A percentile compares a stretch with the other conserved stretches of the same genome.
phyloP scores from a whole-genome alignment of 2,888 invertebrate species.

The Macaria liturata region DNA sequence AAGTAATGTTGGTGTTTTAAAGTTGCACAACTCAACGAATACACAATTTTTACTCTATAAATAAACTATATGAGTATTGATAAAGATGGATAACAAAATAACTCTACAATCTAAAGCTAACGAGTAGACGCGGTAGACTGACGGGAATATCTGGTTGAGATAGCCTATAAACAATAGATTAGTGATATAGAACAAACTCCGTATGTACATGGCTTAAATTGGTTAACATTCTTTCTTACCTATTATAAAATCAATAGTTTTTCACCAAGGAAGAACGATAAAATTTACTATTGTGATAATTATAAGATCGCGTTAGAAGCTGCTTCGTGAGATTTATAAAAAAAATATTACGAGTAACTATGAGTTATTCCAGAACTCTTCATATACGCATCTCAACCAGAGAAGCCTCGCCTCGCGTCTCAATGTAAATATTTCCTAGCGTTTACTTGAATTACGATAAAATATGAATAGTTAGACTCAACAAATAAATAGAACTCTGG shows the following conservation, averaged over 20 bases:
- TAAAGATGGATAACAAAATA: neutral
- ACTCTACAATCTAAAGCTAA: neutral
- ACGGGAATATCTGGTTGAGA: neutral
- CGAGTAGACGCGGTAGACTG: neutral
- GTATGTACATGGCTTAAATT: too few relatives aligned
- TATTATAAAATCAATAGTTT: too few relatives aligned
- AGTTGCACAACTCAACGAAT: slow-evolving; percentile 5
- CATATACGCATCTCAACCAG: slow-evolving; percentile 1
- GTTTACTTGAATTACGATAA: slow-evolving; percentile 29
- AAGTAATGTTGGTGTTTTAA: neutral
- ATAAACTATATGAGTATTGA: neutral
- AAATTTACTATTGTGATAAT: too few relatives aligned
- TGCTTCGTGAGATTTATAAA: too few relatives aligned
- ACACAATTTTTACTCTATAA: neutral
- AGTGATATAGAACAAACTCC: too few relatives aligned
- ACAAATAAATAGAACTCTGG: slow-evolving; percentile 33
- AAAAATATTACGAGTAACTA: too few relatives aligned
- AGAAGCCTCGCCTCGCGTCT: slow-evolving; percentile 11
- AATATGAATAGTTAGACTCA: slow-evolving; percentile 30
- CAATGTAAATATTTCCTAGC: slow-evolving; percentile 34
- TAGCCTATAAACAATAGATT: too few relatives aligned
- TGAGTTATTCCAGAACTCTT: too few relatives aligned
- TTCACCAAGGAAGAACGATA: too few relatives aligned
- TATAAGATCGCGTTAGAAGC: too few relatives aligned
- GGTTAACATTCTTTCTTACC: too few relatives aligned